Conservation (phyloP, 1,140 invertebrate species). For the Platyscapa corneri region DNA sequence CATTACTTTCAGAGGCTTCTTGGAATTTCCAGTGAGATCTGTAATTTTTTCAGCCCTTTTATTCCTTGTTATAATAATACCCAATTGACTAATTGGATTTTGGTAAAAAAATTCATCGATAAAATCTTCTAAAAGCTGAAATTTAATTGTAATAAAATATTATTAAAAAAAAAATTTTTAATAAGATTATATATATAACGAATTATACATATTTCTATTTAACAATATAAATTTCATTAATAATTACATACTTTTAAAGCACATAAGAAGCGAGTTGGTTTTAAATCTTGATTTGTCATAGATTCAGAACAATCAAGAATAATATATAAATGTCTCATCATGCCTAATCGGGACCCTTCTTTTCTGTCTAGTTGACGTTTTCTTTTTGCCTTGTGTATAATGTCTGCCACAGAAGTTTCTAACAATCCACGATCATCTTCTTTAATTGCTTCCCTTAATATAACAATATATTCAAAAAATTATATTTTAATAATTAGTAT, state of each 20-base stretch:
- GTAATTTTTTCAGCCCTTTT: slow-evolving; percentile 95
- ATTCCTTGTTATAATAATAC: slow-evolving; percentile 92
- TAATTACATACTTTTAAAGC: slow-evolving; percentile 83
- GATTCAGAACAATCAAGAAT: slow-evolving; percentile 94
- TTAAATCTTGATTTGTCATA: slow-evolving; percentile 95
- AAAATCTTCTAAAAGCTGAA: slow-evolving; percentile 92
- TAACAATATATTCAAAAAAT: slow-evolving; percentile 28
- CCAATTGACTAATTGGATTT: slow-evolving; percentile 98
- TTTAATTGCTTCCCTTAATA: slow-evolving; percentile 92
- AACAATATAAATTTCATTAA: slow-evolving; percentile 33
- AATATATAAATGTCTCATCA: slow-evolving; percentile 96
- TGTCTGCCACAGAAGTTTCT: slow-evolving; percentile 91
- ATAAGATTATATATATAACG: neutral
- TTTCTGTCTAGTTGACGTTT: slow-evolving; percentile 83
- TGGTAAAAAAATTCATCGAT: slow-evolving; percentile 98
- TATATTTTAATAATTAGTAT: no score
- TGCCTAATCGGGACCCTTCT: slow-evolving; percentile 88
- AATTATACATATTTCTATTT: neutral
- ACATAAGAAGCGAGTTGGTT: slow-evolving; percentile 93
- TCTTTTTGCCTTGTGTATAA: slow-evolving; percentile 91
- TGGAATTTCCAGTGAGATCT: slow-evolving; percentile 90
- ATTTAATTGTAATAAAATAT: slow-evolving; percentile 48
- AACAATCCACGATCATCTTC: slow-evolving; percentile 96
- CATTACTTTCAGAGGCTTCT: slow-evolving; percentile 84
- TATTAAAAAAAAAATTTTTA: neutral